These are phyloP conservation scores for Ceryle rudis DNA, from an alignment of 2,797 vertebrate species.

Conservation along the genomic window DNA sequence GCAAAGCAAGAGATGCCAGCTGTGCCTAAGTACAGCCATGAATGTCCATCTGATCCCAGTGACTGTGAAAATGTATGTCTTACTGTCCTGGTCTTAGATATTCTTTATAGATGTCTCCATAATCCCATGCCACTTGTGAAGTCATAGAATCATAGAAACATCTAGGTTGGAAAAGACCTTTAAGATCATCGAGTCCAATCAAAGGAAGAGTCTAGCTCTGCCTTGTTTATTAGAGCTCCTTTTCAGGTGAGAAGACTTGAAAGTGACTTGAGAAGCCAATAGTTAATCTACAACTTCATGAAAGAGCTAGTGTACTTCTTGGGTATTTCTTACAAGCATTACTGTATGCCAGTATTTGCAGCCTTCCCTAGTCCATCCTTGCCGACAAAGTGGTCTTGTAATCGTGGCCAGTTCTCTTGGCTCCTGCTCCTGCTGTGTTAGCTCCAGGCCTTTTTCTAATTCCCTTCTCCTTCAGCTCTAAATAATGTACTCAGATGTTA, in stretches of 20 bases:
- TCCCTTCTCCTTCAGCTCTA: not conserved
- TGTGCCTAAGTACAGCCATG: not conserved
- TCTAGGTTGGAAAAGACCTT: too few species aligned
- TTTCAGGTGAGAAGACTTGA: not conserved
- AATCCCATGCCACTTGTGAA: not conserved
- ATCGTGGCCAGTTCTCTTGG: fast-evolving
- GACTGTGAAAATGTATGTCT: not conserved
- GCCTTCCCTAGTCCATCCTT: not conserved
- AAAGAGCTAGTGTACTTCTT: not conserved
- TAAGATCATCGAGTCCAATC: too few species aligned
- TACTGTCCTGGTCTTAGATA: not conserved
- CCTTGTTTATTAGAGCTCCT: not conserved
- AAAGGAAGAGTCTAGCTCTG: not conserved
- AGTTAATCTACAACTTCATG: not conserved
- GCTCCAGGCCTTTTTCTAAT: not conserved
- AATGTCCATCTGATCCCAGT: not conserved
- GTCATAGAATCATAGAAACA: too few species aligned
- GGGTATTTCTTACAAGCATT: not conserved
- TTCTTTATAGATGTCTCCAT: not conserved
- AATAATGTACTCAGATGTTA: not conserved
- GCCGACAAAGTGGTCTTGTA: not conserved
- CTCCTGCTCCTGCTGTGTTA: not conserved
- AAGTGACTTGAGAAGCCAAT: not conserved
- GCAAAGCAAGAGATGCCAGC: not conserved
- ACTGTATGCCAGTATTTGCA: not conserved